These are phyloP conservation scores for Apogon talboti DNA, from an alignment of 2,797 vertebrate species.

Conservation along the genomic window DNA sequence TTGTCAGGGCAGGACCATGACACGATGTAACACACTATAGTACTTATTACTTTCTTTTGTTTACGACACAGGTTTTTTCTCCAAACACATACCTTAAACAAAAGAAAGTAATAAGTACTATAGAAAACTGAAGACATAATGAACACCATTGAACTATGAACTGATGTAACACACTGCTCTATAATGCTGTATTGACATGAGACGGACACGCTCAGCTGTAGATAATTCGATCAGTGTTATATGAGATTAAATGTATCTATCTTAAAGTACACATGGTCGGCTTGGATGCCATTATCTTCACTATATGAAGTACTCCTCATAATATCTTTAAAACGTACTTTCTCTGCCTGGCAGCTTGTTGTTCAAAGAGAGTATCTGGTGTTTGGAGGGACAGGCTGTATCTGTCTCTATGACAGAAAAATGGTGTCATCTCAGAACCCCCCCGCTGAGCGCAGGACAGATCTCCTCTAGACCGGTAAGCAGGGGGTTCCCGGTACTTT, in stretches of 20 bases:
- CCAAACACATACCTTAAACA: no score
- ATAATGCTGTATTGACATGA: no score
- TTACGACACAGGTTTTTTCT: no score
- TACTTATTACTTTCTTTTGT: no score
- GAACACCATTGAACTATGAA: no score
- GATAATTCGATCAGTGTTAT: conserved; percentile 6
- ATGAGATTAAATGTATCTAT: background rate
- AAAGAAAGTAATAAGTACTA: no score
- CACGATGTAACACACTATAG: no score
- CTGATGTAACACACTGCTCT: no score
- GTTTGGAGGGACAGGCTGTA: conserved; percentile 26
- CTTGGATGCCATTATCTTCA: conserved; percentile 1
- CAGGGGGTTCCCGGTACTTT: conserved; percentile 15
- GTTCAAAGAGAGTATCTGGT: conserved; percentile 18
- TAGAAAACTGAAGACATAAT: no score
- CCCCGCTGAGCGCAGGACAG: conserved; percentile 34
- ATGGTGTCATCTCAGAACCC: conserved; percentile 18
- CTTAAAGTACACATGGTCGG: background rate
- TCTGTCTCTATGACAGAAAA: conserved; percentile 10
- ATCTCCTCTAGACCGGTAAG: conserved; percentile 37
- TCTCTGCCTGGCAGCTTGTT: conserved; percentile 14
- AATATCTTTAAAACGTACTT: conserved; percentile 45
- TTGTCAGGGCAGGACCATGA: no score
- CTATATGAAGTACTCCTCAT: background rate
- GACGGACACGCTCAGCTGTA: no score